A percentile compares a stretch with the other conserved stretches of the same genome.
phyloP scores from a whole-genome alignment of 2,113 vertebrate species.

The Apteryx mantelli region DNA sequence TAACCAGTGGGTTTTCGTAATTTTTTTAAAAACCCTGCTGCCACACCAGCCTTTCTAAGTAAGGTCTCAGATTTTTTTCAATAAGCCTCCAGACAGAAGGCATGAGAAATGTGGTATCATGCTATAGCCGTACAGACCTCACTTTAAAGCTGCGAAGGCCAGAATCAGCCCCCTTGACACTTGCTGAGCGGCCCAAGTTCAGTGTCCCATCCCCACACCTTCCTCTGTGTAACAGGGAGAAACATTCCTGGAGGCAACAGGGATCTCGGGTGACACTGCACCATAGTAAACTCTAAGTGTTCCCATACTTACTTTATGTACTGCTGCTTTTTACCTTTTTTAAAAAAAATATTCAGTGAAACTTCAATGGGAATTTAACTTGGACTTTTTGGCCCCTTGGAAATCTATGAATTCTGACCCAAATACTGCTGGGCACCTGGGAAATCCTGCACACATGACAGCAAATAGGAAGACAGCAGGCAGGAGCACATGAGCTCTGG shows the following conservation, averaged over 20 bases:
- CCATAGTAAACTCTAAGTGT: background rate
- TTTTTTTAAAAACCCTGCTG: background rate
- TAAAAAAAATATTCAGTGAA: background rate
- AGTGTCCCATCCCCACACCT: background rate
- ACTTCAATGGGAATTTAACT: background rate
- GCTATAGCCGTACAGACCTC: accelerated
- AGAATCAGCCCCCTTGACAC: background rate
- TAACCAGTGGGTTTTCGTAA: background rate
- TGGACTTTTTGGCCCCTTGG: background rate
- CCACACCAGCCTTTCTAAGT: background rate
- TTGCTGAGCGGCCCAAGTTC: background rate
- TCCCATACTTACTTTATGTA: background rate
- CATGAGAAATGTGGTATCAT: background rate
- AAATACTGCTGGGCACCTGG: background rate
- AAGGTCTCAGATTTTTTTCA: background rate
- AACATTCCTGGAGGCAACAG: background rate
- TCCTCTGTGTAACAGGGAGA: background rate
- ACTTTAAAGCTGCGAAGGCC: background rate
- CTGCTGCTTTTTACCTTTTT: background rate
- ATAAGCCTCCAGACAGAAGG: background rate
- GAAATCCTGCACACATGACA: background rate
- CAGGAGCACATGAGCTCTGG: background rate
- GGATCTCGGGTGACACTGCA: background rate
- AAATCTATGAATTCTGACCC: background rate
- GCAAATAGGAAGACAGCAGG: background rate